Conservation (phyloP, 1,140 invertebrate species). For the Zaprionus nigranus region DNA sequence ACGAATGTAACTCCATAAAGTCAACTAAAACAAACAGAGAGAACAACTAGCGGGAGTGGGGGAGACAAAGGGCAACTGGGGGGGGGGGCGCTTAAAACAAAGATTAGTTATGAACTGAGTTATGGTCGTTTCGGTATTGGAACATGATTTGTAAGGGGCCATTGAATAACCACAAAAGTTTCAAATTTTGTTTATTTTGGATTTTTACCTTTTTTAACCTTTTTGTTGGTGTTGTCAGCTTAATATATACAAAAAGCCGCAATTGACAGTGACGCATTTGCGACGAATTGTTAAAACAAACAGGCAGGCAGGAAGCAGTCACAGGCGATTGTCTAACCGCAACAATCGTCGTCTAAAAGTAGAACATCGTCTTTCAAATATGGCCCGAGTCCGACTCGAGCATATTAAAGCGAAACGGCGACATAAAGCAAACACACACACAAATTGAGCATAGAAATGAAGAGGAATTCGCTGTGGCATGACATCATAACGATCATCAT, state of each 20-base stretch:
- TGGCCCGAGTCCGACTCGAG: conserved; percentile 25
- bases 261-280: conserved; percentile 75
- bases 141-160: conserved; percentile 31
- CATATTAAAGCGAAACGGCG: conserved; percentile 22
- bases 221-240: conserved; percentile 23
- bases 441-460: conserved; percentile 45
- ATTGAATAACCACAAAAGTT: conserved; percentile 50
- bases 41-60: conserved; percentile 1
- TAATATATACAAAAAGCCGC: conserved; percentile 66
- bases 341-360: conserved; percentile 57
- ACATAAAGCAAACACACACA: conserved; percentile 3
- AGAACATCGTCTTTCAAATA: conserved; percentile 73
- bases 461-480: conserved; percentile 73
- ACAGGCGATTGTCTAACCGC: conserved; percentile 60
- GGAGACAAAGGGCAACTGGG: background rate
- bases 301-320: conserved; percentile 6
- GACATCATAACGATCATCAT: conserved; percentile 70
- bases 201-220: conserved; percentile 13
- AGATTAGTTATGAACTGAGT: conserved; percentile 12
- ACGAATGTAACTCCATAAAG: conserved; percentile 46
- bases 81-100: conserved; percentile 19
- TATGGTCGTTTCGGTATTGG: conserved; percentile 22
- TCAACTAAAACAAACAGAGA: conserved; percentile 37
- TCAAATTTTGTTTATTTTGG: conserved; percentile 51
- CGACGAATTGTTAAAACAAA: conserved; percentile 78